A percentile compares a stretch with the other conserved stretches of the same genome.
Conservation (phyloP, 2,113 vertebrate species). For the Cryptomyrus ogoouensis region DNA sequence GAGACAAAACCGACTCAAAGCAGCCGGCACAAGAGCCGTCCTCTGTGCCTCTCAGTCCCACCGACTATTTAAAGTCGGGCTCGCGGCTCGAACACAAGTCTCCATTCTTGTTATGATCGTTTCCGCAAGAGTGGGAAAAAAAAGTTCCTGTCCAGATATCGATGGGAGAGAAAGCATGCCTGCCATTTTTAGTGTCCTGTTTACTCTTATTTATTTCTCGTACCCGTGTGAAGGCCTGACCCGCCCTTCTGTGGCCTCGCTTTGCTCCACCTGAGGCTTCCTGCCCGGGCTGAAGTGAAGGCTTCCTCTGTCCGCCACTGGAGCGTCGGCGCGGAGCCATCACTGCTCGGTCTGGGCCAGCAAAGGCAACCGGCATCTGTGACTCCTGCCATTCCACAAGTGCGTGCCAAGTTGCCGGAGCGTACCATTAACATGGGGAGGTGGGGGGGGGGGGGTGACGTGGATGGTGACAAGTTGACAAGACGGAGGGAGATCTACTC, state of each 20-base stretch:
- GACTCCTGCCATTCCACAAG: not conserved
- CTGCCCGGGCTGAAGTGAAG: conserved; percentile 27
- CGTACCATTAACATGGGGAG: not conserved
- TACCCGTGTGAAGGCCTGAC: not conserved
- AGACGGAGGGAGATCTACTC: not conserved
- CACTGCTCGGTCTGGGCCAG: not conserved
- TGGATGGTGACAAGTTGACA: not conserved
- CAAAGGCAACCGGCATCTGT: not conserved
- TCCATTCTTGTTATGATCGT: conserved; percentile 46
- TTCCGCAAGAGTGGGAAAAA: conserved; percentile 31
- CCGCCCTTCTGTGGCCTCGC: not conserved
- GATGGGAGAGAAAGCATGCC: not conserved
- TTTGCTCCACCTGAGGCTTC: conserved; percentile 30
- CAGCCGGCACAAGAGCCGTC: conserved; percentile 26
- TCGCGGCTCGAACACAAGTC: conserved; percentile 41
- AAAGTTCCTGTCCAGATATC: not conserved
- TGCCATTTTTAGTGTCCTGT: not conserved
- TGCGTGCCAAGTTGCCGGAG: not conserved
- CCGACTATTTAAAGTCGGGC: conserved; percentile 49
- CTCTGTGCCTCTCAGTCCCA: conserved; percentile 20
- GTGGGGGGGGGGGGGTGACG: not conserved
- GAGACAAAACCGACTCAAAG: conserved; percentile 55
- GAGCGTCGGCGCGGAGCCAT: not conserved
- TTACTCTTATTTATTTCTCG: not conserved
- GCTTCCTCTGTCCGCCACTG: not conserved